phyloP scores from a whole-genome alignment of 1,140 invertebrate species.

The Saccostrea glomerata region DNA sequence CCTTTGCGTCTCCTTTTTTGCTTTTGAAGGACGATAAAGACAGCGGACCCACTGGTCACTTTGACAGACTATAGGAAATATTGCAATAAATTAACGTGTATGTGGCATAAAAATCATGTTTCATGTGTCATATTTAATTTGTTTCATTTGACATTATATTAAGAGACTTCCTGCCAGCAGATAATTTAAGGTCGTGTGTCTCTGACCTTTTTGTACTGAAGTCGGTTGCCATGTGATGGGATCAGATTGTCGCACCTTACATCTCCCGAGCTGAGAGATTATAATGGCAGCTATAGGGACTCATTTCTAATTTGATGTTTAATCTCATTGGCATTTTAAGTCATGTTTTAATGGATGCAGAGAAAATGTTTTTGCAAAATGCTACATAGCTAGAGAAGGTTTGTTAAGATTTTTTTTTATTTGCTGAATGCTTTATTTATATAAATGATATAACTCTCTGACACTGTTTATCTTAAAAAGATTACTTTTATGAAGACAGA shows the following conservation, averaged over 20 bases:
- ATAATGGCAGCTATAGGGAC: conserved; percentile 2
- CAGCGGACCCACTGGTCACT: background rate
- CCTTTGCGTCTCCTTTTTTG: background rate
- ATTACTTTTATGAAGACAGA: background rate
- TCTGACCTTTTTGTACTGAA: conserved; percentile 1
- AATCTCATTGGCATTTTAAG: conserved; percentile 18
- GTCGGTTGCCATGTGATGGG: background rate
- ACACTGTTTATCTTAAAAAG: background rate
- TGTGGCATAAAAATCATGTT: conserved; percentile 20
- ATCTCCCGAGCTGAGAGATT: background rate
- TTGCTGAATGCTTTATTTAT: conserved; percentile 32
- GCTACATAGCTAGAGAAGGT: conserved; percentile 11
- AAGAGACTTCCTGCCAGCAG: background rate
- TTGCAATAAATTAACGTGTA: conserved; percentile 25
- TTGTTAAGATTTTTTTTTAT: conserved; percentile 26
- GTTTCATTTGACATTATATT: background rate
- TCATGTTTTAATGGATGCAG: background rate
- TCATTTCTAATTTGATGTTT: background rate
- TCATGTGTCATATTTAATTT: background rate
- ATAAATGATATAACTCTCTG: background rate
- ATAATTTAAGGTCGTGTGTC: background rate
- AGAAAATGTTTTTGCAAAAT: background rate
- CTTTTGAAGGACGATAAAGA: conserved; percentile 17
- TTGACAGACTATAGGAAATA: background rate
- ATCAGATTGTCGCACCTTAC: background rate